Percentiles rank a stretch among this genome's conserved stretches.
These are phyloP conservation scores for Lacerta agilis DNA, from an alignment of 2,797 vertebrate genomes.

Conservation along the genomic window DNA sequence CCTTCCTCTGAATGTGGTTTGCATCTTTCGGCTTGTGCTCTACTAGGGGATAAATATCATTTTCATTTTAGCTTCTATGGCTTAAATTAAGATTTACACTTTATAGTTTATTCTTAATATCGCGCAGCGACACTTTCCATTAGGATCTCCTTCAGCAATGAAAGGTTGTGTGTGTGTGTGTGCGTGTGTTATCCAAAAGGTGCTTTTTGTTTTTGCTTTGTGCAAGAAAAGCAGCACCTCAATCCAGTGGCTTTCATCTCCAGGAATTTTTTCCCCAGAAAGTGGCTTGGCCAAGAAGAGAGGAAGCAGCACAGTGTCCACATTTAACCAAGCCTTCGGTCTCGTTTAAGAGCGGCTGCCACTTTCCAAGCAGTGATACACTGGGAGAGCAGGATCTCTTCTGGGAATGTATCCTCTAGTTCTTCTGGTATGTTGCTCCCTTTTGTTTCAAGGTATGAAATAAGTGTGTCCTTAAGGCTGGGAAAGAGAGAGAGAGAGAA, in stretches of 20 bases:
- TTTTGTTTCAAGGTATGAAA: conserved; percentile 84
- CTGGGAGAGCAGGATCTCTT: conserved; percentile 80
- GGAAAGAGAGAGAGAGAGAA: conserved; percentile 37
- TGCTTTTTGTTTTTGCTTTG: neutral
- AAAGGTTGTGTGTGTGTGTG: neutral
- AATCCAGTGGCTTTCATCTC: neutral
- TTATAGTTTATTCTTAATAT: neutral
- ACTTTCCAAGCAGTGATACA: conserved; percentile 86
- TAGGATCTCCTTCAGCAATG: neutral
- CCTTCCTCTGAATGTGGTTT: neutral
- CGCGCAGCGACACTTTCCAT: neutral
- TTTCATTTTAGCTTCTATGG: neutral
- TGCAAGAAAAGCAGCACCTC: neutral
- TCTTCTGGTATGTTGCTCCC: conserved; percentile 75
- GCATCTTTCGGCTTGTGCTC: neutral
- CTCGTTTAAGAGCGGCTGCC: conserved; percentile 79
- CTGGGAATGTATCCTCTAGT: conserved; percentile 83
- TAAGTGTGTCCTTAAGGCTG: conserved; percentile 85
- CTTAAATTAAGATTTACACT: neutral
- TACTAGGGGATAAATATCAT: neutral
- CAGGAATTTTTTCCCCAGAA: neutral
- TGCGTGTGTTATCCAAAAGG: no score
- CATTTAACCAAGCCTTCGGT: conserved; percentile 64
- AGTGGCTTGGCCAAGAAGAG: neutral
- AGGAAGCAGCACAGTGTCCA: neutral